phyloP scores from a whole-genome alignment of 2,888 invertebrate genomes.

The Rhorus exstirpatorius region DNA sequence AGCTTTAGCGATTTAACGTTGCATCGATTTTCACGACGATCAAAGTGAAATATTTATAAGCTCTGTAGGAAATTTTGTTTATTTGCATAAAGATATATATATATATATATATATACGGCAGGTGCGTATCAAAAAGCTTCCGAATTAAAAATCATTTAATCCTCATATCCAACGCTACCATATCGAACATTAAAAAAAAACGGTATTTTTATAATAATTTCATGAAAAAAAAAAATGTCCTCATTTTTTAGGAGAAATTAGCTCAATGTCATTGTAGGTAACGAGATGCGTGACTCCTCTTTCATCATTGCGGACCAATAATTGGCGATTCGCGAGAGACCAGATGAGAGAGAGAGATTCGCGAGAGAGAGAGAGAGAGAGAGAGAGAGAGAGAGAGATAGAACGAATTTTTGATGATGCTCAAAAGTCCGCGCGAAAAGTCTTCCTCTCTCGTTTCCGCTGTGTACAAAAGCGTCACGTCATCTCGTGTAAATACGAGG shows the following conservation, averaged over 20 bases:
- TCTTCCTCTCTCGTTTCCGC: slow-evolving; percentile 44
- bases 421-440: slow-evolving; percentile 40
- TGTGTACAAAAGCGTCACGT: slow-evolving; percentile 82
- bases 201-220: too few species aligned
- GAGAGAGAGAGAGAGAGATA: slow-evolving; percentile 17
- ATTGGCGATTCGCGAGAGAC: slow-evolving; percentile 58
- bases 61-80: too few species aligned
- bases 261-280: slow-evolving; percentile 50
- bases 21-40: too few species aligned
- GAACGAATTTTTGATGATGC: slow-evolving; percentile 13
- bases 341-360: not conserved
- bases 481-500: slow-evolving; percentile 83
- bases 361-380: slow-evolving; percentile 4
- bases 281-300: slow-evolving; percentile 30
- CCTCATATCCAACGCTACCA: too few species aligned
- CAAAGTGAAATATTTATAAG: too few species aligned
- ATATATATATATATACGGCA: too few species aligned
- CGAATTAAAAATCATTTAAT: too few species aligned
- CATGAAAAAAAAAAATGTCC: slow-evolving; percentile 11
- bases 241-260: slow-evolving; percentile 19
- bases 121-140: too few species aligned
- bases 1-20: too few species aligned
- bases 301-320: slow-evolving; percentile 45
- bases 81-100: too few species aligned
- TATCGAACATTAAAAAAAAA: too few species aligned